Evolutionary conservation across 1,140 invertebrate genomes (phyloP).

Genomic region (Trichoplusia ni): DNA sequence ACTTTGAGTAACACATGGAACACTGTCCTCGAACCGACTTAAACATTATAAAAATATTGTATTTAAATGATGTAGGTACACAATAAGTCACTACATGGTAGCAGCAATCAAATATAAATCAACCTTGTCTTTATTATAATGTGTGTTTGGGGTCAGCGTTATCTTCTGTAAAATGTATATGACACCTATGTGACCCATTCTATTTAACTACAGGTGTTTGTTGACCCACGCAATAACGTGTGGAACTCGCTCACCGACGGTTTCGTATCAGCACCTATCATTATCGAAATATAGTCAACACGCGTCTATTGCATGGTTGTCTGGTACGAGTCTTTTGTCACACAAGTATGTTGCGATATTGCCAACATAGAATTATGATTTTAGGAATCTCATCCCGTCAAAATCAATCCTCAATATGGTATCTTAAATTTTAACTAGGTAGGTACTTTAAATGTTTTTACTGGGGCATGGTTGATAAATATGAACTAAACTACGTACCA

Average conservation of each 20-base stretch:
- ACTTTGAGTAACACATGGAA: too few relatives aligned
- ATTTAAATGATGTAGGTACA: constrained; percentile 1
- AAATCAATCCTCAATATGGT: too few relatives aligned
- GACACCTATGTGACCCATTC: background rate
- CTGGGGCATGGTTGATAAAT: too few relatives aligned
- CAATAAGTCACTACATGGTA: constrained; percentile 3
- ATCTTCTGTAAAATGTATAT: constrained; percentile 23
- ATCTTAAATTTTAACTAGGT: too few relatives aligned
- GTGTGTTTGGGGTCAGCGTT: constrained; percentile 16
- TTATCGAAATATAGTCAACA: constrained; percentile 11
- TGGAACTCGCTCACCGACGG: background rate
- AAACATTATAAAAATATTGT: background rate
- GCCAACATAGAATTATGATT: too few relatives aligned
- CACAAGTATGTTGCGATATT: too few relatives aligned
- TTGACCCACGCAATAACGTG: background rate
- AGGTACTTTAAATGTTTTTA: too few relatives aligned
- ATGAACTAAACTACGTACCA: too few relatives aligned
- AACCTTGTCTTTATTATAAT: constrained; percentile 27
- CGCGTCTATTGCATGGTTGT: background rate
- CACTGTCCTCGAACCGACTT: background rate
- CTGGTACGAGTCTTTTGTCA: background rate
- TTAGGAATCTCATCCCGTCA: too few relatives aligned
- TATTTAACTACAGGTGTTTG: constrained; percentile 5
- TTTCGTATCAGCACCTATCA: constrained; percentile 1
- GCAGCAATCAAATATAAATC: constrained; percentile 18